Evolutionary conservation across 2,888 invertebrate species (phyloP).

Genomic region (Pegoplata infirma): DNA sequence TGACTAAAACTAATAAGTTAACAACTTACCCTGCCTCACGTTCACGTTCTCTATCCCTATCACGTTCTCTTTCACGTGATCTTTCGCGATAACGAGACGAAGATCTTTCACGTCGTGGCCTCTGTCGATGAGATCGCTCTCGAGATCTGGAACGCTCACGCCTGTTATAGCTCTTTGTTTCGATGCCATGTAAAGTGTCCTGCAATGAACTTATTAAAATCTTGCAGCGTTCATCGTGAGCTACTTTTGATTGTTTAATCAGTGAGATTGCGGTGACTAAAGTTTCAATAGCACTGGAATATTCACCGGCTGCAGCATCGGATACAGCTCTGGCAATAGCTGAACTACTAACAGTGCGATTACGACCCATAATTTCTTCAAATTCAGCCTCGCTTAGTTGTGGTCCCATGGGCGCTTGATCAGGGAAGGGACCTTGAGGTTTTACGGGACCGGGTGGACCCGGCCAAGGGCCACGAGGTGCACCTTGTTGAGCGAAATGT

Average conservation of each 20-base stretch:
- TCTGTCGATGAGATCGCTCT: constrained; percentile 78
- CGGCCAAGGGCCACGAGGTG: constrained; percentile 85
- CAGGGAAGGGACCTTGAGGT: constrained; percentile 75
- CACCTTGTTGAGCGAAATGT: constrained; percentile 83
- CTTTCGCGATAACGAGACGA: constrained; percentile 84
- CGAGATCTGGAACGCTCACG: constrained; percentile 81
- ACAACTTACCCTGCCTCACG: constrained; percentile 81
- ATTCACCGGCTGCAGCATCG: constrained; percentile 98
- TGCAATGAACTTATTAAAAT: constrained; percentile 97
- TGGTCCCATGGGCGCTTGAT: constrained; percentile 79
- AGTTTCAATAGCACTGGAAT: constrained; percentile 98
- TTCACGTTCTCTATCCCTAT: constrained; percentile 80
- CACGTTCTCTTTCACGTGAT: constrained; percentile 84
- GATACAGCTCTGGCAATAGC: constrained; percentile 97
- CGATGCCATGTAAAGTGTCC: constrained; percentile 97
- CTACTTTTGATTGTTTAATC: constrained; percentile 96
- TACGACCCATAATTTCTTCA: constrained; percentile 98
- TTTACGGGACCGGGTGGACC: constrained; percentile 78
- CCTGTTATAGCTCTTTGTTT: constrained; percentile 96
- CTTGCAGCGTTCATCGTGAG: constrained; percentile 95
- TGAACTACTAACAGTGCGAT: constrained; percentile 97
- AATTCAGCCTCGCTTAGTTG: constrained; percentile 95
- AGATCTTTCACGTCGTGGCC: constrained; percentile 78
- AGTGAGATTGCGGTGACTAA: constrained; percentile 98
- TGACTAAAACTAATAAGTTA: neutral